Evolutionary conservation across 2,888 invertebrate species (phyloP), one percentile per base, ranked within the genome.

Genomic region (Lypha dubia): DNA sequence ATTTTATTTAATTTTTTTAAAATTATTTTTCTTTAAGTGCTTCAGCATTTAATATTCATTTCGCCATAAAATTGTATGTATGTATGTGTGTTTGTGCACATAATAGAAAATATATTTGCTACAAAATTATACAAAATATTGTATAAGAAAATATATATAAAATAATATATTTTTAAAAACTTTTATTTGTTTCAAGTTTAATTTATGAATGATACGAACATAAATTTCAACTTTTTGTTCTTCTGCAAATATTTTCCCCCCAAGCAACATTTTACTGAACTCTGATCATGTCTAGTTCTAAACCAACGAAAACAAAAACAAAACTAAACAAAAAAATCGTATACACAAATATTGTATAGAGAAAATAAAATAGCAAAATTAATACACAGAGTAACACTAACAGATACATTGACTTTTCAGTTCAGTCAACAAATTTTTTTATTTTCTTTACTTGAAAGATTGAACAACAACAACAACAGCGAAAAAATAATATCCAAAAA

Each of bases 121-220:
- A 6, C 1, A 44, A 70, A n/a, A n/a, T n/a, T n/a, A n/a, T n/a
- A n/a, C n/a, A n/a, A n/a, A n/a, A n/a, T n/a, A n/a, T n/a, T n/a
- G n/a, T n/a, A n/a, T n/a, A n/a, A n/a, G n/a, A n/a, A n/a, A n/a
- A n/a, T n/a, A n/a, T n/a, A n/a, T n/a, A n/a, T n/a, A n/a, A n/a
- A n/a, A n/a, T n/a, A n/a, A n/a, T n/a, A n/a, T n/a, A n/a, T n/a
- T n/a, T n/a, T n/a, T n/a, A n/a, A n/a, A n/a, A n/a, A n/a, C n/a
- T n/a, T n/a, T n/a, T n/a, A n/a, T n/a, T n/a, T n/a, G n/a, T n/a
- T n/a, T n/a, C n/a, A n/a, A 58, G 11, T 73, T 79, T 17, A 79
- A 73, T 73, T 79, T 71, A 70, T 70, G 58, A 73, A 58, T 46
- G 58, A 73, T 71, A 73, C 49, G 15, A 79, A 65, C 41, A 79